phyloP scores from a whole-genome alignment of 2,797 vertebrate species.

The Miichthys miiuy region DNA sequence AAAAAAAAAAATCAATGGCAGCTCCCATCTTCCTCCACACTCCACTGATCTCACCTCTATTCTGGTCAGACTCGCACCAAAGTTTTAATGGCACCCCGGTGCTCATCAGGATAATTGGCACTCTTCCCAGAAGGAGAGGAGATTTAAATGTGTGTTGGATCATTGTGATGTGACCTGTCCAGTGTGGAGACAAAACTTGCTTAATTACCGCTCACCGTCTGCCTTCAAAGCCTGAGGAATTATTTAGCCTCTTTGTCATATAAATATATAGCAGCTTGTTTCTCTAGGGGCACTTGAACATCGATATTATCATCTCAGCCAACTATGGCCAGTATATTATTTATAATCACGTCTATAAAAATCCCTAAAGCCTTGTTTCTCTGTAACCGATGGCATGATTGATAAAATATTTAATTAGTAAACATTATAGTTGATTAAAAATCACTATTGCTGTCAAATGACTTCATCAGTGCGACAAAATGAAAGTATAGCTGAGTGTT shows the following conservation, averaged over 20 bases:
- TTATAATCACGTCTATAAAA: slow-evolving; percentile 34
- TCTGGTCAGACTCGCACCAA: slow-evolving; percentile 11
- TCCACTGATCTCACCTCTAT: slow-evolving; percentile 10
- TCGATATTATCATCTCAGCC: neutral
- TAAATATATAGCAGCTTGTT: neutral
- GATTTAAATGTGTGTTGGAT: slow-evolving; percentile 7
- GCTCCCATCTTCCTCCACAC: slow-evolving; percentile 25
- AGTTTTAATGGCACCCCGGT: slow-evolving; percentile 1
- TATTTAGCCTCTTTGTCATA: neutral
- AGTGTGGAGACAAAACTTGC: neutral
- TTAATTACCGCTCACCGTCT: slow-evolving; percentile 16
- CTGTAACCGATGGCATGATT: slow-evolving; percentile 1
- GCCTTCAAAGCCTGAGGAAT: neutral
- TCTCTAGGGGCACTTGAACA: slow-evolving; percentile 23
- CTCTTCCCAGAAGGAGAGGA: neutral
- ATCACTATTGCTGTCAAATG: slow-evolving; percentile 11
- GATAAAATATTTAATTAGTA: neutral
- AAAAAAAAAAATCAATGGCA: slow-evolving; percentile 60
- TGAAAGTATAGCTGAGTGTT: neutral
- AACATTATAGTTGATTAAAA: neutral
- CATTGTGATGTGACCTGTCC: neutral
- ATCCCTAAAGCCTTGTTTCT: slow-evolving; percentile 24
- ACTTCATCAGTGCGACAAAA: slow-evolving; percentile 27
- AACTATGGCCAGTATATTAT: slow-evolving; percentile 5
- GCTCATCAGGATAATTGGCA: slow-evolving; percentile 22